Conservation (phyloP, 2,888 invertebrate species). For the Cactoblastis cactorum region DNA sequence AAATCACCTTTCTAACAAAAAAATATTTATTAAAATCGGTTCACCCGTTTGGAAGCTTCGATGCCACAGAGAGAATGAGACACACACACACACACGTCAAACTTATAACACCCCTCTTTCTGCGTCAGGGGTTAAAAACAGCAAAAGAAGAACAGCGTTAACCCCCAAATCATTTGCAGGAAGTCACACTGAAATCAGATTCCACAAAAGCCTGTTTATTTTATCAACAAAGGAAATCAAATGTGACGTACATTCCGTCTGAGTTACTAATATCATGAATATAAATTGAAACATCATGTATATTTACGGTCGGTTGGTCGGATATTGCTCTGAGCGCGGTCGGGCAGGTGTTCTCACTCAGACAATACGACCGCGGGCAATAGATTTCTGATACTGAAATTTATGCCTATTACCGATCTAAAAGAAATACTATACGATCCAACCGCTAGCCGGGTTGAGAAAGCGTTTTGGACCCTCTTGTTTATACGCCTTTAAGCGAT, state of each 20-base stretch:
- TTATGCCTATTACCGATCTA: constrained; percentile 70
- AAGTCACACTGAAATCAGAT: not conserved
- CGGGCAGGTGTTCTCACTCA: constrained; percentile 73
- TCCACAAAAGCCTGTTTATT: constrained; percentile 45
- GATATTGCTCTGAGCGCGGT: constrained; percentile 61
- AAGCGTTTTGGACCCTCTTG: constrained; percentile 21
- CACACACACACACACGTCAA: too few species aligned
- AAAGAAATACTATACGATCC: constrained; percentile 53
- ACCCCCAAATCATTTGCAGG: not conserved
- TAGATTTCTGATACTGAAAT: constrained; percentile 72
- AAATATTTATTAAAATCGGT: too few species aligned
- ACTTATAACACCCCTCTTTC: too few species aligned
- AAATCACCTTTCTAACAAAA: too few species aligned
- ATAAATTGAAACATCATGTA: constrained; percentile 55
- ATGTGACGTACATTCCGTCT: constrained; percentile 65
- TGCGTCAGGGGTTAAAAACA: too few species aligned
- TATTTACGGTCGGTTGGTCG: constrained; percentile 69
- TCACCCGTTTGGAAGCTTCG: too few species aligned
- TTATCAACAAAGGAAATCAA: constrained; percentile 72
- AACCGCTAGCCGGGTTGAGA: constrained; percentile 26
- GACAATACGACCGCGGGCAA: constrained; percentile 68
- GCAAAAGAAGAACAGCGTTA: not conserved
- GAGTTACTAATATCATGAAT: constrained; percentile 57
- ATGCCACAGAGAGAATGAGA: too few species aligned
- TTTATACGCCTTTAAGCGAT: constrained; percentile 18